Evolutionary conservation across 2,797 vertebrate genomes (phyloP), one percentile per base, ranked within the genome.

Genomic region (Merluccius polli): DNA sequence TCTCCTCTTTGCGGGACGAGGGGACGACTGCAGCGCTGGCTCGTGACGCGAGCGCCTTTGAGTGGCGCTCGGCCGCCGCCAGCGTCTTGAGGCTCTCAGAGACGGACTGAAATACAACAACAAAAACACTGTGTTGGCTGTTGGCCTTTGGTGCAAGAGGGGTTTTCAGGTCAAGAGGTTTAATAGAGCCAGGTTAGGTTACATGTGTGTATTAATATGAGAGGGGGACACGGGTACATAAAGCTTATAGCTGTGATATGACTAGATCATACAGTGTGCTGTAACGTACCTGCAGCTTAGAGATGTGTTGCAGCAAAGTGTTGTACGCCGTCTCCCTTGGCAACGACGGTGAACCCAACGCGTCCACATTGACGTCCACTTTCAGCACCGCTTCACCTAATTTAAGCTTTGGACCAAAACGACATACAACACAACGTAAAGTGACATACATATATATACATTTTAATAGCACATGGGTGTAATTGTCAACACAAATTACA

Each of bases 301-400:
- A 87, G 83, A 99, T 91, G 76, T 98, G 96, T 73, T 95, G 92
- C 84, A 96, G 95, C 86, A 99, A 92, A 90, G 92, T 94, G 85
- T 70, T 92, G 89, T 92, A 91, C 38, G 97, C 84, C 32, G 92
- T 85, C 6, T 90, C 38, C 48, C 94, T 93, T 82, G 94, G 91
- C 80, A 93, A 86, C 32, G 92, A 87, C 8, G 91, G 87, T 73
- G 87, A 86, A 81, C 92, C 88, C 92, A 94, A 81, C 90, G 93
- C 92, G 73, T 87, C 92, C 74, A 93, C 88, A 89, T 95, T 93
- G 73, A 95, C 92, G 76, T 93, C 92, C 89, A 97, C 92, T 92
- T 92, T 95, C 91, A 98, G 92, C 36, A 93, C 93, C 89, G 93
- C 94, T 9, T 95, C 94, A 79, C 86, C 93, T 75, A 97, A 90